A percentile compares a stretch with the other conserved stretches of the same genome.
Conservation (phyloP, 2,888 invertebrate genomes). For the Agriotes lineatus region DNA sequence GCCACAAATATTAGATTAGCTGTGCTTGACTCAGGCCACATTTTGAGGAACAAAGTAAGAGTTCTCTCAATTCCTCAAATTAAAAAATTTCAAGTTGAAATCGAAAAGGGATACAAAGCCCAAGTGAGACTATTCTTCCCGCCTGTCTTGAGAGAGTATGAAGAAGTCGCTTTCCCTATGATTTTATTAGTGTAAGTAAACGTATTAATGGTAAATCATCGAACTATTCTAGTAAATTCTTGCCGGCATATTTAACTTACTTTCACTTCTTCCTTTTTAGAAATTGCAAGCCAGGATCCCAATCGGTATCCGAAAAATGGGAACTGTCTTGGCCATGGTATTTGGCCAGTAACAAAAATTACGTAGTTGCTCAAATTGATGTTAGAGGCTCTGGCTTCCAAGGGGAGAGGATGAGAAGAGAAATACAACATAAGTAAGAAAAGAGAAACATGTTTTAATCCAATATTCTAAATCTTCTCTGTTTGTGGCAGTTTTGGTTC, state of each 20-base stretch:
- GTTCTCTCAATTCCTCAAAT: constrained; percentile 82
- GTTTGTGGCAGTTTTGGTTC: constrained; percentile 73
- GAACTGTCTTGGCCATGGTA: constrained; percentile 88
- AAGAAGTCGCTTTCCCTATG: constrained; percentile 84
- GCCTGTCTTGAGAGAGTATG: constrained; percentile 85
- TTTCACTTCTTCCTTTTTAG: constrained; percentile 69
- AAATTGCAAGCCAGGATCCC: constrained; percentile 85
- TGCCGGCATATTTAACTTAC: too few species aligned
- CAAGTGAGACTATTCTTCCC: constrained; percentile 86
- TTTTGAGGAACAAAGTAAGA: constrained; percentile 73
- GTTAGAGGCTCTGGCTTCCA: constrained; percentile 88
- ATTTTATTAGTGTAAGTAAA: constrained; percentile 87
- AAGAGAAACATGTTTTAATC: too few species aligned
- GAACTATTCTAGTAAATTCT: too few species aligned
- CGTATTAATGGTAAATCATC: too few species aligned
- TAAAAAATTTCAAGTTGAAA: constrained; percentile 75
- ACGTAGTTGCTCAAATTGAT: constrained; percentile 90
- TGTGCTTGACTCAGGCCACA: constrained; percentile 78
- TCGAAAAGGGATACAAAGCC: constrained; percentile 76
- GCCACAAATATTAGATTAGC: constrained; percentile 71
- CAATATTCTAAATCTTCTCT: too few species aligned
- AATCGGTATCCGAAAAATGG: constrained; percentile 86
- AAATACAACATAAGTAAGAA: constrained; percentile 77
- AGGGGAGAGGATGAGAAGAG: constrained; percentile 80
- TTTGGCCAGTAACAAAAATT: constrained; percentile 83